A percentile compares a stretch with the other conserved stretches of the same genome.
Conservation (phyloP, 2,888 invertebrate species). For the Congeria kusceri region DNA sequence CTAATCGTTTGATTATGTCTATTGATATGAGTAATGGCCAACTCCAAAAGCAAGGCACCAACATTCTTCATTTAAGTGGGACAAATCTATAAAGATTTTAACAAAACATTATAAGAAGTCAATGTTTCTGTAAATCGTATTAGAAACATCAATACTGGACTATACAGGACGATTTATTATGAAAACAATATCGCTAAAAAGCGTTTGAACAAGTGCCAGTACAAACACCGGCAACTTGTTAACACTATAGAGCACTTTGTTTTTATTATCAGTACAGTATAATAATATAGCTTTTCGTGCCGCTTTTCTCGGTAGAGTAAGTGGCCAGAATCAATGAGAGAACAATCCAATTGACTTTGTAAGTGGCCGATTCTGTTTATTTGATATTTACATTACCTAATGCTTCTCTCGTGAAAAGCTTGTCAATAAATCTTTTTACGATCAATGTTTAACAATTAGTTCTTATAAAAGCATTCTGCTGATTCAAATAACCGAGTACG, state of each 20-base stretch:
- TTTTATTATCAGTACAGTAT: constrained; percentile 28
- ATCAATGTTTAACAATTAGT: constrained; percentile 37
- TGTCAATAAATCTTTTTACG: constrained; percentile 44
- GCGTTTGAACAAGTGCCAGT: constrained; percentile 23
- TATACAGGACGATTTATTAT: not conserved
- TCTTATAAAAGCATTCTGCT: constrained; percentile 35
- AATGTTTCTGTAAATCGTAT: no score
- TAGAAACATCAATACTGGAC: not conserved
- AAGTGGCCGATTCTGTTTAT: constrained; percentile 59
- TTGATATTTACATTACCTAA: constrained; percentile 54
- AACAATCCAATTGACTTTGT: constrained; percentile 51
- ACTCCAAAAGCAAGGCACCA: no score
- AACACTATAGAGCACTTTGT: constrained; percentile 3
- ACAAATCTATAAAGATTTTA: no score
- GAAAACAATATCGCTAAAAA: constrained; percentile 1
- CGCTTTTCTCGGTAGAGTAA: constrained; percentile 25
- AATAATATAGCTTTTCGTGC: constrained; percentile 28
- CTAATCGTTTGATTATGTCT: no score
- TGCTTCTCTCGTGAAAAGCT: constrained; percentile 28
- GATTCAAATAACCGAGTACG: constrained; percentile 6
- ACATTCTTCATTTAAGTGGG: no score
- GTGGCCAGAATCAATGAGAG: constrained; percentile 50
- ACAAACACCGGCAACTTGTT: not conserved
- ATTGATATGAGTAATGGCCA: no score
- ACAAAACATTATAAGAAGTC: no score